Evolutionary conservation across 2,888 invertebrate genomes (phyloP).

Genomic region (Anarsia innoxiella): DNA sequence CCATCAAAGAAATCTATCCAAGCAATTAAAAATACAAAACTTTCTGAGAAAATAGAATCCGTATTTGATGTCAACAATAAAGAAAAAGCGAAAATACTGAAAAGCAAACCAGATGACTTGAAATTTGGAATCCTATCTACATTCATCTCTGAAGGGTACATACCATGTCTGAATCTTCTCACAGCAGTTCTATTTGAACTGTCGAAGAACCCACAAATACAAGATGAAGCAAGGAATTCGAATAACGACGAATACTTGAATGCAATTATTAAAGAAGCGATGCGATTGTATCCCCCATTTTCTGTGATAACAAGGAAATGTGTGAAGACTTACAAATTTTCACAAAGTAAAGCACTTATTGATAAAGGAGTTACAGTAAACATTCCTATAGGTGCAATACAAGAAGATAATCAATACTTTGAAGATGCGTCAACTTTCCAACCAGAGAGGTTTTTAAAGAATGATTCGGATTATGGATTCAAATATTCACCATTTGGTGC

Average conservation of each 20-base stretch:
- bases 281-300: conserved; percentile 58
- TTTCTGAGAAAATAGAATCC: conserved; percentile 41
- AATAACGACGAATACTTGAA: conserved; percentile 45
- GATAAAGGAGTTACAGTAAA: conserved; percentile 55
- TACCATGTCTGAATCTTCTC: conserved; percentile 49
- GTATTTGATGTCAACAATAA: conserved; percentile 38
- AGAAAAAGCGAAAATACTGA: no score
- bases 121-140: conserved; percentile 43
- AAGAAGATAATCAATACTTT: conserved; percentile 48
- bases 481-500: conserved; percentile 59
- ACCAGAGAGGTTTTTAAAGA: conserved; percentile 52
- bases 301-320: conserved; percentile 56
- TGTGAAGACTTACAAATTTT: conserved; percentile 47
- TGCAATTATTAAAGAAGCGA: conserved; percentile 50
- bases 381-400: conserved; percentile 53
- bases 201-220: conserved; percentile 40
- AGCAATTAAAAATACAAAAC: conserved; percentile 36
- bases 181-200: conserved; percentile 53
- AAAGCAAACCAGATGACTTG: conserved; percentile 35
- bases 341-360: conserved; percentile 44
- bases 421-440: conserved; percentile 43
- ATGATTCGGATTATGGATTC: conserved; percentile 34
- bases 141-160: conserved; percentile 59
- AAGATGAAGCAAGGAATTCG: conserved; percentile 41
- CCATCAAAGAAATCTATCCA: conserved; percentile 35